Conservation (phyloP, 2,113 vertebrate genomes). For the Melanerpes formicivorus region DNA sequence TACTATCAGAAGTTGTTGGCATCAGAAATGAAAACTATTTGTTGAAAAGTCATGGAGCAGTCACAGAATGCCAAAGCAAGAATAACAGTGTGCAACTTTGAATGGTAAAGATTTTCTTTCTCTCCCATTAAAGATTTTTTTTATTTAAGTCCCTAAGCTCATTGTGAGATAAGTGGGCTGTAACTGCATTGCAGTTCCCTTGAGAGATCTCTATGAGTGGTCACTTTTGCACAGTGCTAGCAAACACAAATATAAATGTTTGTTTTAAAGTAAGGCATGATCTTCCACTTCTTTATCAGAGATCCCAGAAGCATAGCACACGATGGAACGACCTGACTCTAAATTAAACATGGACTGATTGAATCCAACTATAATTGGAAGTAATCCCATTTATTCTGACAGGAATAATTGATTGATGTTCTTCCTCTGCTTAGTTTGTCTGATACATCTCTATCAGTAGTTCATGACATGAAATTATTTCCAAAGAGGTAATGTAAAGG, state of each 20-base stretch:
- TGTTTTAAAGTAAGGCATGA: not conserved
- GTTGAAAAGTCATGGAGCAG: not conserved
- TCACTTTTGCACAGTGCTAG: not conserved
- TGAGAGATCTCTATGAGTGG: not conserved
- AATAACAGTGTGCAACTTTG: not conserved
- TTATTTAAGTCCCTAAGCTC: not conserved
- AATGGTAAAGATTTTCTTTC: not conserved
- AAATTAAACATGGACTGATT: not conserved
- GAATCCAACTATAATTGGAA: constrained; percentile 36
- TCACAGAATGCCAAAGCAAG: not conserved
- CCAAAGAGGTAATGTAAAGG: not conserved
- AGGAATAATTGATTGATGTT: constrained; percentile 6
- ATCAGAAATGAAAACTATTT: constrained; percentile 8
- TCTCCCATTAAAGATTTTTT: not conserved
- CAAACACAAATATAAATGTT: constrained; percentile 3
- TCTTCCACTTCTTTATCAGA: constrained; percentile 2
- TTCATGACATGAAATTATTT: not conserved
- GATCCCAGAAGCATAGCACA: not conserved
- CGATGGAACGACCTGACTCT: not conserved
- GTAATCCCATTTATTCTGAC: constrained; percentile 1
- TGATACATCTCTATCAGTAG: not conserved
- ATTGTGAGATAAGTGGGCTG: not conserved
- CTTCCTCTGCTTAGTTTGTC: not conserved
- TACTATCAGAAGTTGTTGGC: not conserved
- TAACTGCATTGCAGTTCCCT: not conserved